Percentiles rank a stretch among this genome's conserved stretches.
phyloP scores from a whole-genome alignment of 2,797 vertebrate species.

The Momotus momota region DNA sequence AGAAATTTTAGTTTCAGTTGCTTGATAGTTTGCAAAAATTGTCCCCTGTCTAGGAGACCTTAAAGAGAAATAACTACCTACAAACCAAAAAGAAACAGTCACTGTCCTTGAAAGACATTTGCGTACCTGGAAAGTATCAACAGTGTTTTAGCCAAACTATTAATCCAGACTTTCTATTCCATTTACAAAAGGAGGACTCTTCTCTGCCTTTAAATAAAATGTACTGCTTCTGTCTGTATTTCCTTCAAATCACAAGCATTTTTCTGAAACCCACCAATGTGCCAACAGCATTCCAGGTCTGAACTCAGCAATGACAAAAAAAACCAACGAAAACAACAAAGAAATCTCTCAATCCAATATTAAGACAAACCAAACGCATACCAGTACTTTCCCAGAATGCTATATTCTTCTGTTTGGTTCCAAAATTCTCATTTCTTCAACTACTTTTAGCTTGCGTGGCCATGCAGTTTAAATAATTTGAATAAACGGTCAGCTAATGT shows the following conservation, averaged over 20 bases:
- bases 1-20: not conserved
- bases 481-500: not conserved
- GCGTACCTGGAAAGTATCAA: not conserved
- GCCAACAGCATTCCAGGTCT: not conserved
- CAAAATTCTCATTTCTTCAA: not conserved
- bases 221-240: not conserved
- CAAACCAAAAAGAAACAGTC: not conserved
- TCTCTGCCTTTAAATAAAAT: not conserved
- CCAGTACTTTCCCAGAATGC: not conserved
- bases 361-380: not conserved
- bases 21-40: not conserved
- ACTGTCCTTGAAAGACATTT: not conserved
- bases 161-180: not conserved
- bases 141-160: not conserved
- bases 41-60: not conserved
- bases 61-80: not conserved
- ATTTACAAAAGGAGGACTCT: not conserved
- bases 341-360: not conserved
- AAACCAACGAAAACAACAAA: not conserved
- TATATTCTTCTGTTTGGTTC: not conserved
- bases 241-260: not conserved
- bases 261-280: not conserved
- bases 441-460: not conserved
- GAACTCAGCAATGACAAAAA: not conserved
- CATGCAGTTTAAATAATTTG: not conserved